Evolutionary conservation across 1,140 invertebrate genomes (phyloP).

Genomic region (Drosophila erecta): DNA sequence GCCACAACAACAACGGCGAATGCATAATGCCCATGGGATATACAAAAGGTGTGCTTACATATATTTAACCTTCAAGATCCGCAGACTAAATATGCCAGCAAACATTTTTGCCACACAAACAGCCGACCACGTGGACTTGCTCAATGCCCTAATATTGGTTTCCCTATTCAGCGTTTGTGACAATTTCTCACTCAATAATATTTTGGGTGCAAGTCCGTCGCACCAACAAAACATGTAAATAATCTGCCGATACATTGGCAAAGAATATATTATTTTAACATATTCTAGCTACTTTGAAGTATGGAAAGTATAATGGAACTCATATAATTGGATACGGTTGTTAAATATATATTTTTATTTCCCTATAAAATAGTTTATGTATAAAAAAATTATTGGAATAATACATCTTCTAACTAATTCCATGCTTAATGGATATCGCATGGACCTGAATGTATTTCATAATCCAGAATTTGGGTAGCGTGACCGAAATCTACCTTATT

Average conservation of each 20-base stretch:
- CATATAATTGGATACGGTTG: no score
- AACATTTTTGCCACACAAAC: constrained; percentile 49
- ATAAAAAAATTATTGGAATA: no score
- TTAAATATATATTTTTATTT: no score
- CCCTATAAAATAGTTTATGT: no score
- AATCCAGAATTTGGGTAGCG: constrained; percentile 36
- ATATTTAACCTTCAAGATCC: constrained; percentile 82
- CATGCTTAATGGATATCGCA: no score
- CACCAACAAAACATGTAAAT: neutral
- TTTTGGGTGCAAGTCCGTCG: neutral
- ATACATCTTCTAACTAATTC: no score
- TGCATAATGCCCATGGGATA: constrained; percentile 62
- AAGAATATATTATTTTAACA: neutral
- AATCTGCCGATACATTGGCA: neutral
- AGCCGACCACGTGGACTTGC: neutral
- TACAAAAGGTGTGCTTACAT: constrained; percentile 75
- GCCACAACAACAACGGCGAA: constrained; percentile 31
- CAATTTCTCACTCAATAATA: neutral
- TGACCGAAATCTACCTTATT: constrained; percentile 49
- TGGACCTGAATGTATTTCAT: constrained; percentile 11
- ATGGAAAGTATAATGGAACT: no score
- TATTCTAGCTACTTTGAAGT: neutral
- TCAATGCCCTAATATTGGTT: constrained; percentile 35
- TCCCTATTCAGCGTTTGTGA: neutral
- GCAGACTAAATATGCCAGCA: constrained; percentile 73